Evolutionary conservation across 2,888 invertebrate genomes (phyloP), one percentile per base, ranked within the genome.

Genomic region (Polyommatus icarus): DNA sequence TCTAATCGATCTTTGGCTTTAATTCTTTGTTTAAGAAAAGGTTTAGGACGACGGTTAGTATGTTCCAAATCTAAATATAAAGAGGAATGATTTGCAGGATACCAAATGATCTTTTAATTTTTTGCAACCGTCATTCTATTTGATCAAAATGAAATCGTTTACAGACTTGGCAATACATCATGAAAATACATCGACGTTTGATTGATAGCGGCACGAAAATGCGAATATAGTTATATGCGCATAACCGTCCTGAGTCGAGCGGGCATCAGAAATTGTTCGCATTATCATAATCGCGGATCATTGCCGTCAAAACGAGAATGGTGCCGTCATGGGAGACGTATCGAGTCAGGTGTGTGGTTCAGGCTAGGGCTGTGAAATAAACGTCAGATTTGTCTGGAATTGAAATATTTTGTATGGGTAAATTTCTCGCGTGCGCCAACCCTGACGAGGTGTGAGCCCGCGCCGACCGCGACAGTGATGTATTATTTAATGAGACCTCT

Each of bases 381-480:
- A 29, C 15, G 67, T 1, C 3, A 67, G 15, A 15, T 67, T 18
- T 15, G 1, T 67, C 29, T 29, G 29, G 24, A 29, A 67, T 6
- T 20, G 67, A 3, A 15, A 29, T 67, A 6, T 67, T 8, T 32
- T 32, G 67, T 32, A 6, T 29, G 32, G 15, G 18, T 15, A 67
- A 29, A 6, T 24, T 15, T 32, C 6, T 29, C 29, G 67, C 15
- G 18, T 29, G 29, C 15, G 67, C 6, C 12, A 67, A 2, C 67
- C 67, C 29, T 32, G 67, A 32, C 29, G 29, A 67, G 57, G 77
- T 71, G 77, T 71, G 32, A 54, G 77, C 77, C 50, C 77, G 79
- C 73, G 61, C 61, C 67, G 29, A 71, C 79, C 78, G 76, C 78
- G 83, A 83, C 82, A 82, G 78, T 83, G 83, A 83, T 80, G 80